phyloP scores from a whole-genome alignment of 2,888 invertebrate genomes.

The Lithophane socia region DNA sequence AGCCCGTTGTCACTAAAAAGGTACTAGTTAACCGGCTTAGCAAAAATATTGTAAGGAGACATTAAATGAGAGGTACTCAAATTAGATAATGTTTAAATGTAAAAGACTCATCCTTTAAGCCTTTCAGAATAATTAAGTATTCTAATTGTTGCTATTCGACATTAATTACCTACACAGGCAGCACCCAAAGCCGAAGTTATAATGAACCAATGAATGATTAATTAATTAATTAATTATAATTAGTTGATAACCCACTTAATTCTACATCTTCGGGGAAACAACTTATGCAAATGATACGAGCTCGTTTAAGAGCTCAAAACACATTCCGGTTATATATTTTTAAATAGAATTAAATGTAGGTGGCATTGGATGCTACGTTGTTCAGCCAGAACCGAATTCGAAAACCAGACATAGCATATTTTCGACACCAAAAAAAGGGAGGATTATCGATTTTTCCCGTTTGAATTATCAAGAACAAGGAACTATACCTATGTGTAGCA shows the following conservation, averaged over 20 bases:
- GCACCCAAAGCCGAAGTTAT: conserved; percentile 1
- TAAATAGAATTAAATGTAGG: background rate
- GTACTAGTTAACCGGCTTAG: background rate
- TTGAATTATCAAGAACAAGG: background rate
- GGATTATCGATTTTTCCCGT: background rate
- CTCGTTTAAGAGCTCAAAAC: conserved; percentile 6
- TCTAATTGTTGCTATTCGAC: conserved; percentile 12
- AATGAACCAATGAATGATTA: conserved; percentile 12
- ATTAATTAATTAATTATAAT: conserved; percentile 35
- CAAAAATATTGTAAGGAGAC: background rate
- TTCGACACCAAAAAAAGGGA: background rate
- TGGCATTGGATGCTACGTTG: background rate
- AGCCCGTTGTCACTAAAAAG: background rate
- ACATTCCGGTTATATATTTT: conserved; percentile 1
- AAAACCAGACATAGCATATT: background rate
- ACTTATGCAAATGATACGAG: conserved; percentile 33
- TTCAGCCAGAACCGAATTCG: background rate
- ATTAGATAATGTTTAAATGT: background rate
- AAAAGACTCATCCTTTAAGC: background rate
- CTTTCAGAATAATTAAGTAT: background rate
- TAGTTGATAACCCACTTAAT: conserved; percentile 43
- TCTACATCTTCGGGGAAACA: conserved; percentile 30
- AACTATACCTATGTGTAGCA: too few species aligned
- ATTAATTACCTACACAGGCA: background rate
- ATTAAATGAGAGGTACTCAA: background rate